phyloP scores from a whole-genome alignment of 2,888 invertebrate species.

The Cataglyphis rosenhaueri region DNA sequence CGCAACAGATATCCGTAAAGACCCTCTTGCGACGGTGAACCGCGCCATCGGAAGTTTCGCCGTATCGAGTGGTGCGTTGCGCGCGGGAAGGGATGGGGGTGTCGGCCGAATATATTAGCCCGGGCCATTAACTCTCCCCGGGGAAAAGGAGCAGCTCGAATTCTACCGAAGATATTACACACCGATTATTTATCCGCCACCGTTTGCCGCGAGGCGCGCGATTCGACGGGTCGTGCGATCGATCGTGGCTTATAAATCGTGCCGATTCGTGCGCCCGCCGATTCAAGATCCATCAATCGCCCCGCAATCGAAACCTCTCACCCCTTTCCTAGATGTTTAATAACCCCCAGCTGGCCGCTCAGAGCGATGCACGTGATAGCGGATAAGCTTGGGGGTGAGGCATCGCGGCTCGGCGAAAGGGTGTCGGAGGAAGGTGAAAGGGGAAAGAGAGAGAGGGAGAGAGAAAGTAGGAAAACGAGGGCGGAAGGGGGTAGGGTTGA shows the following conservation, averaged over 20 bases:
- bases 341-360: slow-evolving; percentile 71
- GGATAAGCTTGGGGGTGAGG: slow-evolving; percentile 61
- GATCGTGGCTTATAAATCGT: slow-evolving; percentile 54
- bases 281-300: slow-evolving; percentile 70
- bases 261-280: slow-evolving; percentile 20
- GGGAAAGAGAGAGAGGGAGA: slow-evolving; percentile 30
- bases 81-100: neutral
- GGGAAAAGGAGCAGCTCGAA: slow-evolving; percentile 54
- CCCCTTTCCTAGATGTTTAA: slow-evolving; percentile 71
- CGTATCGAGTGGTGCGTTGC: slow-evolving; percentile 39
- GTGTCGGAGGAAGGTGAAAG: slow-evolving; percentile 28
- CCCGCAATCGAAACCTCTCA: slow-evolving; percentile 64
- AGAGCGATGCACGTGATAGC: slow-evolving; percentile 62
- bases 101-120: slow-evolving; percentile 54
- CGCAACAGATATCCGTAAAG: slow-evolving; percentile 48
- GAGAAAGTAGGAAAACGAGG: slow-evolving; percentile 43
- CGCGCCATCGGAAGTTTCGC: slow-evolving; percentile 46
- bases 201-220: slow-evolving; percentile 46
- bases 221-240: slow-evolving; percentile 44
- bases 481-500: slow-evolving; percentile 64
- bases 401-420: slow-evolving; percentile 53
- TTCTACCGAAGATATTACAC: slow-evolving; percentile 42
- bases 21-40: slow-evolving; percentile 45
- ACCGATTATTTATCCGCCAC: slow-evolving; percentile 44
- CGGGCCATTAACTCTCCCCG: slow-evolving; percentile 51